phyloP scores from a whole-genome alignment of 1,140 invertebrate species.

The Dendrolimus punctatus region DNA sequence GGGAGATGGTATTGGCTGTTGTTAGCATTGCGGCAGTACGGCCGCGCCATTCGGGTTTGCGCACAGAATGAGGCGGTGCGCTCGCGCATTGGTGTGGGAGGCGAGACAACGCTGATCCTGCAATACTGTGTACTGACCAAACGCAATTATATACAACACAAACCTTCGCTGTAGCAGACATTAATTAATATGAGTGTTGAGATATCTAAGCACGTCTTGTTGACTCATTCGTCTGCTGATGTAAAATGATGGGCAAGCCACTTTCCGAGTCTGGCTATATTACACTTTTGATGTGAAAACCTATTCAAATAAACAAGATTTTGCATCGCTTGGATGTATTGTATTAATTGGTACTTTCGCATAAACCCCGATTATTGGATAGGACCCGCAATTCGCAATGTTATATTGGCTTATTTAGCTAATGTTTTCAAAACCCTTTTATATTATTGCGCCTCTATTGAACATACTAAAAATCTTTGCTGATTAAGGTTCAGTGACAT shows the following conservation, averaged over 20 bases:
- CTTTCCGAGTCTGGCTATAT: no score
- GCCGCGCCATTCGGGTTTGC: constrained; percentile 32
- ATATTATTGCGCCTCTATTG: no score
- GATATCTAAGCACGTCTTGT: constrained; percentile 1
- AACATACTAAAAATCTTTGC: no score
- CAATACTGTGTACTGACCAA: constrained; percentile 28
- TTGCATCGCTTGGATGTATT: no score
- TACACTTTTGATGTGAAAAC: no score
- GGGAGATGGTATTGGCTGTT: constrained; percentile 18
- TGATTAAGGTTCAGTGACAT: no score
- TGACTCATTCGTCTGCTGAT: constrained; percentile 4
- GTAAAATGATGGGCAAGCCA: not conserved
- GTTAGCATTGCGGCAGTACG: constrained; percentile 26
- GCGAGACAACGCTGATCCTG: constrained; percentile 43
- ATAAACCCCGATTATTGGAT: no score
- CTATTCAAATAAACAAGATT: no score
- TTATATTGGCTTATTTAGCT: no score
- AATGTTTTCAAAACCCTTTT: no score
- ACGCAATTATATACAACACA: constrained; percentile 36
- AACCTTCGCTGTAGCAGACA: not conserved
- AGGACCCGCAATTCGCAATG: no score
- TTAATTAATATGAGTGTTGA: constrained; percentile 1
- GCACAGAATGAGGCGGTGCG: constrained; percentile 49
- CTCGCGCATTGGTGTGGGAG: constrained; percentile 38
- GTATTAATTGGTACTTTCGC: no score